phyloP scores from a whole-genome alignment of 2,888 invertebrate genomes.

The Gibbula magus region DNA sequence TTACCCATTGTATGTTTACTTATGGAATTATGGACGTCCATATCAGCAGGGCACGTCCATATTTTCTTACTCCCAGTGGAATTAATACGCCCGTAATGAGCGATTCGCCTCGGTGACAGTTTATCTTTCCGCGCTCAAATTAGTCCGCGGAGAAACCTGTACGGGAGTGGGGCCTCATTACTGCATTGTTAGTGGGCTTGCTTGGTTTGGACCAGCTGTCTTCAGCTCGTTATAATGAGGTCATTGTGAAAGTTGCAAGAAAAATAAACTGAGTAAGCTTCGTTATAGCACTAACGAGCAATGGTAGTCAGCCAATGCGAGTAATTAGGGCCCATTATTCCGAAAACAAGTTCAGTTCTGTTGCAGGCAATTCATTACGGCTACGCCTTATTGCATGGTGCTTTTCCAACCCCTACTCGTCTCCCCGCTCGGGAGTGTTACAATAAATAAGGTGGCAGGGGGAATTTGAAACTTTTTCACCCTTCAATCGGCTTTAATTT shows the following conservation, averaged over 20 bases:
- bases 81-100: conserved; percentile 31
- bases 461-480: not conserved
- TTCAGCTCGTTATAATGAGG: not conserved
- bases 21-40: not conserved
- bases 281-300: conserved; percentile 28
- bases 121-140: conserved; percentile 40
- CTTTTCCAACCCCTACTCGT: not conserved
- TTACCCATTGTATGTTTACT: not conserved
- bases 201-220: not conserved
- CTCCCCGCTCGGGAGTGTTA: not conserved
- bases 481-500: not conserved
- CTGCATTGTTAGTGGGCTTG: conserved; percentile 7
- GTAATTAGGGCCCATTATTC: conserved; percentile 36
- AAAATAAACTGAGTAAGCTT: conserved; percentile 28
- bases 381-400: not conserved
- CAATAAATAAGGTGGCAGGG: not conserved
- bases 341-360: conserved; percentile 29
- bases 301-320: conserved; percentile 18
- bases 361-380: not conserved
- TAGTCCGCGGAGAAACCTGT: conserved; percentile 31
- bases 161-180: conserved; percentile 11
- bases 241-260: conserved; percentile 3
- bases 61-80: conserved; percentile 7
- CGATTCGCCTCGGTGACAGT: conserved; percentile 31
- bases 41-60: not conserved